phyloP scores from a whole-genome alignment of 1,140 invertebrate genomes.

The Gryon sp. region DNA sequence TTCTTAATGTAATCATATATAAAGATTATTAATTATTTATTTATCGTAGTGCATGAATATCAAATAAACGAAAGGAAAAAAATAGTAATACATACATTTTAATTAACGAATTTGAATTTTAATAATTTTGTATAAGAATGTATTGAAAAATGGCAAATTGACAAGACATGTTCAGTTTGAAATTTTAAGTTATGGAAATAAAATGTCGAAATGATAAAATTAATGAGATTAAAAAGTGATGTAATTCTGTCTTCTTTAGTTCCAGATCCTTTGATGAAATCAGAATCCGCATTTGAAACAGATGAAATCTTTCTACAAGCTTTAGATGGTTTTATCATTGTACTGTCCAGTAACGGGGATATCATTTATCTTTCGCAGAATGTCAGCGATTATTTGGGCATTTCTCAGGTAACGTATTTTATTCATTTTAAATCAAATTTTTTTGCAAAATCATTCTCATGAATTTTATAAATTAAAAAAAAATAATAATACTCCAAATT shows the following conservation, averaged over 20 bases:
- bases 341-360: slow-evolving; percentile 92
- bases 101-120: no score
- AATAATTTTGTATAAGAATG: no score
- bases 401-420: slow-evolving; percentile 88
- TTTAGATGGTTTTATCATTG: slow-evolving; percentile 92
- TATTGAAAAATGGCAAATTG: no score
- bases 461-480: not conserved
- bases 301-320: slow-evolving; percentile 87
- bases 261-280: slow-evolving; percentile 70
- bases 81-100: no score
- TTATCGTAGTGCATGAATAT: no score
- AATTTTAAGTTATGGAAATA: no score
- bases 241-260: slow-evolving; percentile 59
- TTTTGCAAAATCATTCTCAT: not conserved
- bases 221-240: not conserved
- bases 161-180: no score
- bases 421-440: not conserved
- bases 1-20: no score
- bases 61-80: no score
- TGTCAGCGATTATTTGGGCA: slow-evolving; percentile 92
- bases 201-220: no score
- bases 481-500: no score
- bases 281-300: slow-evolving; percentile 75
- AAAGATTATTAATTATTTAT: no score
- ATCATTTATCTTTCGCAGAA: slow-evolving; percentile 95